A percentile compares a stretch with the other conserved stretches of the same genome.
Conservation (phyloP, 2,888 invertebrate species). For the Cryptocephalus moraei region DNA sequence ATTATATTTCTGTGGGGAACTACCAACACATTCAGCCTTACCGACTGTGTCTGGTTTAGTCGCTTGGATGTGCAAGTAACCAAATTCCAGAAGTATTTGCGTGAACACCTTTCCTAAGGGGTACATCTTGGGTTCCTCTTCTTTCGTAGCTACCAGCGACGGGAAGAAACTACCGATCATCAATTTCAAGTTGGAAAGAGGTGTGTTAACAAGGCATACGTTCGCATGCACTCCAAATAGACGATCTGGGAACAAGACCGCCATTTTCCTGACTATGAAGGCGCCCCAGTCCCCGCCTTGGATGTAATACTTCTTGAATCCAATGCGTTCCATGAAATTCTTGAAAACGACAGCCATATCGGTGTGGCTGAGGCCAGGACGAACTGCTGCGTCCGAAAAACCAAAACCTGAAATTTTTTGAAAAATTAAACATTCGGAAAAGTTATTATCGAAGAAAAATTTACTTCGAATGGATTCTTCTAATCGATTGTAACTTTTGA, state of each 20-base stretch:
- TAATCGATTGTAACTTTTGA: no score
- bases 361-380: constrained; percentile 48
- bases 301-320: constrained; percentile 54
- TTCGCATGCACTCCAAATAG: constrained; percentile 52
- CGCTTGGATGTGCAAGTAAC: constrained; percentile 68
- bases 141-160: constrained; percentile 36
- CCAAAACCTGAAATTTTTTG: constrained; percentile 19
- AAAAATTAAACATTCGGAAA: no score
- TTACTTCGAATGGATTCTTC: no score
- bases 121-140: constrained; percentile 42
- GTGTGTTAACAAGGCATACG: constrained; percentile 23
- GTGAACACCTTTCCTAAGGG: constrained; percentile 39
- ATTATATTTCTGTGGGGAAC: no score
- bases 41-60: constrained; percentile 86
- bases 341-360: constrained; percentile 50
- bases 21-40: constrained; percentile 27
- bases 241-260: constrained; percentile 51
- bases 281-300: constrained; percentile 84
- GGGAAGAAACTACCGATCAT: constrained; percentile 13
- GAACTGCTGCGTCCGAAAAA: constrained; percentile 43
- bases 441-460: no score
- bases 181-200: constrained; percentile 10
- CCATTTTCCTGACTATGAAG: constrained; percentile 49
- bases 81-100: constrained; percentile 42
- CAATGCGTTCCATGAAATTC: constrained; percentile 61